A percentile compares a stretch with the other conserved stretches of the same genome.
These are phyloP conservation scores for Ginglymostoma cirratum DNA, from an alignment of 2,113 vertebrate species.

Conservation along the genomic window DNA sequence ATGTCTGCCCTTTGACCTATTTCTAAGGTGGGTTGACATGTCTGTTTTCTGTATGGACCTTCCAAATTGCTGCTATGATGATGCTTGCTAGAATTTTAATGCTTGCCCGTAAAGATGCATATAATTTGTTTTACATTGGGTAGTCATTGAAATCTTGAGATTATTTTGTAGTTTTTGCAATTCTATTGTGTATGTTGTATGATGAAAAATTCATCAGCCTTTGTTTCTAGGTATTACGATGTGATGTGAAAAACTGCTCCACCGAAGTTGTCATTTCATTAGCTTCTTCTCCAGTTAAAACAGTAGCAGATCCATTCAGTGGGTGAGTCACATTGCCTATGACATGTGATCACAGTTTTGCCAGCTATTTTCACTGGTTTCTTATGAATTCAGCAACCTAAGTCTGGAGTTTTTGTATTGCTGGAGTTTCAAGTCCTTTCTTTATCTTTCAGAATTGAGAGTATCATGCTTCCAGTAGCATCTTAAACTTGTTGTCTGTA, in stretches of 20 bases:
- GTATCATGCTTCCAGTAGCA: not conserved
- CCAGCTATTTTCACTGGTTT: not conserved
- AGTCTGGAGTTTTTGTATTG: not conserved
- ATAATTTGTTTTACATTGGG: not conserved
- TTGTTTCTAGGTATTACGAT: conserved; percentile 12
- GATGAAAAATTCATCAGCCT: not conserved
- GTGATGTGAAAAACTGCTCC: conserved; percentile 20
- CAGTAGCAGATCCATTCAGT: not conserved
- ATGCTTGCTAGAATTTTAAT: not conserved
- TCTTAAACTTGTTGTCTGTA: not conserved
- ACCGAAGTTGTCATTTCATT: not conserved
- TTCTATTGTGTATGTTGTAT: not conserved
- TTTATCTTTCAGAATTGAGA: not conserved
- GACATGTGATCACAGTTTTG: not conserved
- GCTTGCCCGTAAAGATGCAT: not conserved
- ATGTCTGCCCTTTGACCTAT: not conserved
- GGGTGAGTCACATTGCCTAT: not conserved
- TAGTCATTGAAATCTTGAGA: not conserved
- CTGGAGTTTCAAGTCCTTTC: not conserved
- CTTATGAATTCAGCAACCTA: not conserved
- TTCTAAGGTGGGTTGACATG: not conserved
- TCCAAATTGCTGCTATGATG: not conserved
- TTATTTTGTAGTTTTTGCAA: not conserved
- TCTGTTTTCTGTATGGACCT: not conserved
- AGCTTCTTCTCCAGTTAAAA: conserved; percentile 12